phyloP scores from a whole-genome alignment of 2,113 vertebrate species.

The Chionomys nivalis region DNA sequence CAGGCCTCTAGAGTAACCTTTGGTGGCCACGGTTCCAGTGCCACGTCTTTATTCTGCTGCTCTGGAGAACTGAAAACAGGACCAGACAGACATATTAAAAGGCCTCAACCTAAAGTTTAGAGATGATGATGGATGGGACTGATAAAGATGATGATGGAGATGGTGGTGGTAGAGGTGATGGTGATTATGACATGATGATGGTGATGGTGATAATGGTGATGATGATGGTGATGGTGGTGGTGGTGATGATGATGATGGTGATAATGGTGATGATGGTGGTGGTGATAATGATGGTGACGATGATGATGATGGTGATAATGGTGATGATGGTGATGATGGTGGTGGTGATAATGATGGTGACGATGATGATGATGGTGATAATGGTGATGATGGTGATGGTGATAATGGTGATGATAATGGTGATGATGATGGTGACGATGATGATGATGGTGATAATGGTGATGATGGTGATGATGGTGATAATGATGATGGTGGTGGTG shows the following conservation, averaged over 20 bases:
- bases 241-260: too few relatives aligned
- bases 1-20: neutral
- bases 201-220: neutral
- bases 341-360: too few relatives aligned
- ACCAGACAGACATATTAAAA: neutral
- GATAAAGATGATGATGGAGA: neutral
- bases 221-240: neutral
- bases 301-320: too few relatives aligned
- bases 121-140: neutral
- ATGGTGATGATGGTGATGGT: neutral
- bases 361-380: neutral
- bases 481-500: fast-evolving
- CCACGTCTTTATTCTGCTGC: neutral
- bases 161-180: neutral
- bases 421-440: fast-evolving
- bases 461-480: fast-evolving
- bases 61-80: neutral
- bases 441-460: fast-evolving
- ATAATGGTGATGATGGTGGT: too few relatives aligned
- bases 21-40: neutral
- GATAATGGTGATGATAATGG: too few relatives aligned
- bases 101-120: neutral
- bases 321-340: too few relatives aligned
- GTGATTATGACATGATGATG: fast-evolving
- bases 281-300: too few relatives aligned